Evolutionary conservation across 2,888 invertebrate genomes (phyloP), one percentile per base, ranked within the genome.

Genomic region (Drosophila robusta): DNA sequence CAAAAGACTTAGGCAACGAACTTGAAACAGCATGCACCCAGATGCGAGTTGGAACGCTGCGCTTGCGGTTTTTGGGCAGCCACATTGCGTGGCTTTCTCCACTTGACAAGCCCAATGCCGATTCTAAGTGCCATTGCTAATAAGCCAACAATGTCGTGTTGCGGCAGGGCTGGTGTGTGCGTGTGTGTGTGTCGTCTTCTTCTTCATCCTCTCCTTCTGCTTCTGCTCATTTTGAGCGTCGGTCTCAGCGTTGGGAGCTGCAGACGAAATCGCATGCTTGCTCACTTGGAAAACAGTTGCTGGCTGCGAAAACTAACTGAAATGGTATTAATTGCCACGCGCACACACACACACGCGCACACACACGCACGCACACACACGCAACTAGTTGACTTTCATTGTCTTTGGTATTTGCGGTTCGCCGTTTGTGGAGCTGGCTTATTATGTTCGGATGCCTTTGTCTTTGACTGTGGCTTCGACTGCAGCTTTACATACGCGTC

Each of bases 301-400:
- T 62, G 51, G 47, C 76, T 80, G 61, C 78, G 67, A 81, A 72
- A 65, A 65, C 65, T 81, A 66, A 71, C 71, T 75, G 87, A 86
- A 88, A 79, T 88, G 58, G 46, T 81, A 81, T 86, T 88, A 88
- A 86, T 81, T 81, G 87, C 89, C 73, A 60, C 67, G 50, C 51
- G 55, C 57, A 52, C 63, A 67, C 61, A 54, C 55, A 47, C 72
- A 57, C 38, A 44, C 60, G 38, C 36, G 14, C 12, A 46, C 36
- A 22, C 29, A 8, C 14, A 34, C 9, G 47, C 56, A 63, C 22
- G 38, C 46, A 51, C 51, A 46, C 65, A 55, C 50, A 49, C 41
- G 49, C 26, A 70, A 36, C 34, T 49, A 73, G 74, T 62, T 78
- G 87, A 79, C 87, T 88, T 81, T 81, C 89, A 88, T 88, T 81